Conservation (phyloP, 2,797 vertebrate species). For the Echeneis naucrates region DNA sequence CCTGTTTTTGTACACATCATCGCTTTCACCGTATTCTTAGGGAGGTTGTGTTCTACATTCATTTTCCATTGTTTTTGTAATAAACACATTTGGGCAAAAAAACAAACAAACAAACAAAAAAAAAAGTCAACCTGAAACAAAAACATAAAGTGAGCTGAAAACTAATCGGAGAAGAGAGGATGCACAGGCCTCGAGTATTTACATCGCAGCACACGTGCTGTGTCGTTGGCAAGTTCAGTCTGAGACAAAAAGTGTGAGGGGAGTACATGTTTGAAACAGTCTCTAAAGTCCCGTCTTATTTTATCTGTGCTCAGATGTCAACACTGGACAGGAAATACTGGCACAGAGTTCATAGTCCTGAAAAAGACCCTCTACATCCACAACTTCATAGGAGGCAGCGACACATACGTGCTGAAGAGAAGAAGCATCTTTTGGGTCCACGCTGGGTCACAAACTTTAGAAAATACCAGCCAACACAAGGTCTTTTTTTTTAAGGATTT, state of each 20-base stretch:
- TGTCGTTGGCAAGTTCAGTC: conserved; percentile 55
- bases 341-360: conserved; percentile 33
- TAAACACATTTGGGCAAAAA: conserved; percentile 32
- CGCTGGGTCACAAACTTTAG: conserved; percentile 12
- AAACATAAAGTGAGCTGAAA: background rate
- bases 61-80: conserved; percentile 53
- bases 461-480: conserved; percentile 35
- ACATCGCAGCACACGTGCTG: conserved; percentile 53
- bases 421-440: conserved; percentile 5
- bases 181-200: conserved; percentile 45
- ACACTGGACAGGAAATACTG: conserved; percentile 72
- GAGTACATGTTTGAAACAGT: background rate
- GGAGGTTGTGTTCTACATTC: conserved; percentile 69
- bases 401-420: conserved; percentile 2
- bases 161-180: conserved; percentile 3
- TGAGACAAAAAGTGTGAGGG: conserved; percentile 8
- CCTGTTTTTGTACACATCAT: conserved; percentile 8
- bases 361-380: conserved; percentile 7
- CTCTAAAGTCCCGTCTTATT: conserved; percentile 5
- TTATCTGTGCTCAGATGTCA: conserved; percentile 38
- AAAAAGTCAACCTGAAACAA: no score
- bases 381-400: background rate
- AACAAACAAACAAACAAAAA: no score
- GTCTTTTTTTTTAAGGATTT: conserved; percentile 14
- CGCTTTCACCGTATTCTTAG: conserved; percentile 18